Percentiles rank a stretch among this genome's conserved stretches.
phyloP scores from a whole-genome alignment of 2,888 invertebrate species.

The Lordiphosa fenestrarum region DNA sequence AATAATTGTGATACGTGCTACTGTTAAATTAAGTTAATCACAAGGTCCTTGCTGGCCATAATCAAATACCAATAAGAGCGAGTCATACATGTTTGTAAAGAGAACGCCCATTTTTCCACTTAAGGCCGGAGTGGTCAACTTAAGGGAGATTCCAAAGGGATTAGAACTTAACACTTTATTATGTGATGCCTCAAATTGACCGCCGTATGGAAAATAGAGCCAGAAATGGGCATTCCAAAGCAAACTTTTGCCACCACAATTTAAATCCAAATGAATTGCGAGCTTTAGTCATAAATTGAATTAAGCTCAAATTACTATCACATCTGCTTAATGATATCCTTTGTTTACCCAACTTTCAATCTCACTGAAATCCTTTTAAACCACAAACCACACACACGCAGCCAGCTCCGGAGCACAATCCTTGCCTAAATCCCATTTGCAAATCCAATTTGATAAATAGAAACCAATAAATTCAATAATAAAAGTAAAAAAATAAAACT shows the following conservation, averaged over 20 bases:
- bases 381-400: slow-evolving; percentile 33
- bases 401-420: slow-evolving; percentile 7
- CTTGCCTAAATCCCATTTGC: slow-evolving; percentile 34
- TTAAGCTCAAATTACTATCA: slow-evolving; percentile 19
- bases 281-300: slow-evolving; percentile 22
- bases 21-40: slow-evolving; percentile 67
- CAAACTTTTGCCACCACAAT: background rate
- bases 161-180: no score
- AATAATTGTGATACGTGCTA: slow-evolving; percentile 70
- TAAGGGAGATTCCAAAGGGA: no score
- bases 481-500: slow-evolving; percentile 27
- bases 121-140: background rate
- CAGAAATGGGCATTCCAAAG: background rate
- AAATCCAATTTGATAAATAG: slow-evolving; percentile 72
- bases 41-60: slow-evolving; percentile 20
- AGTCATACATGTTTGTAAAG: slow-evolving; percentile 13
- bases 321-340: slow-evolving; percentile 28
- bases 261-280: background rate
- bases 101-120: slow-evolving; percentile 22
- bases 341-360: slow-evolving; percentile 50
- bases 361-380: slow-evolving; percentile 26
- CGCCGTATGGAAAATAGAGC: no score
- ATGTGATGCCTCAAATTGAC: no score
- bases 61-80: slow-evolving; percentile 21
- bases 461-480: slow-evolving; percentile 60